Base-by-base conservation (phyloP, 2,797 vertebrate genomes). In the Manis crassicaudata region DNA sequence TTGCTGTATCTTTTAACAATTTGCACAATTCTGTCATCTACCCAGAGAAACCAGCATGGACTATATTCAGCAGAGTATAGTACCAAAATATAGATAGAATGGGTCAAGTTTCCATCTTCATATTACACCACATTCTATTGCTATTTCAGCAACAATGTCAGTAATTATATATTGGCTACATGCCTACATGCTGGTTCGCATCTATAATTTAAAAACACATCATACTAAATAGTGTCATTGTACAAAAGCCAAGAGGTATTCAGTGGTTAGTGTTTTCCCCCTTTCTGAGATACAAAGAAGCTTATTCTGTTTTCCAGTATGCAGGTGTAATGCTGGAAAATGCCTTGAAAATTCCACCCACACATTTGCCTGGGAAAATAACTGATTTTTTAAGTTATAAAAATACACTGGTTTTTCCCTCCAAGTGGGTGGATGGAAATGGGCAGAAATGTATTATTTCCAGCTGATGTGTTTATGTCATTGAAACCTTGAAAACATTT, bases 351-450 rank as follows among this genome's bases (percentile, higher is more conserved):
- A 94, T 93, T 88, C 94, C 68, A 82, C 83, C 50, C 14, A 0
- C 84, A 73, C 50, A 90, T 97, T 92, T 96, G 52, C 73, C 90
- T 93, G 46, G 40, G 70, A 86, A 96, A 96, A 90, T 58, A 88
- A 86, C 85, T 37, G 60, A 94, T 63, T 92, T 95, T 96, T 94
- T 43, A 94, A 92, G 60, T 92, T 96, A 92, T 90, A 96, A 97
- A 97, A 97, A 96, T 90, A 93, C 77, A 88, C 76, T 73, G 77
- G 70, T 60, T 94, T 92, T 96, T 91, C 85, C 88, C 58, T 86
- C 25, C 87, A 73, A 97, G 82, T 73, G 73, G n/a, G 73, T 27
- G 27, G 70, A 95, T 95, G 90, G 56, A 88, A 96, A 88, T 80
- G 37, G 73, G 65, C 86, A 82, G 76, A 97, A 95, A 81, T 50